Conservation (phyloP, 2,888 invertebrate genomes). For the Pachycephus smyrnensis region DNA sequence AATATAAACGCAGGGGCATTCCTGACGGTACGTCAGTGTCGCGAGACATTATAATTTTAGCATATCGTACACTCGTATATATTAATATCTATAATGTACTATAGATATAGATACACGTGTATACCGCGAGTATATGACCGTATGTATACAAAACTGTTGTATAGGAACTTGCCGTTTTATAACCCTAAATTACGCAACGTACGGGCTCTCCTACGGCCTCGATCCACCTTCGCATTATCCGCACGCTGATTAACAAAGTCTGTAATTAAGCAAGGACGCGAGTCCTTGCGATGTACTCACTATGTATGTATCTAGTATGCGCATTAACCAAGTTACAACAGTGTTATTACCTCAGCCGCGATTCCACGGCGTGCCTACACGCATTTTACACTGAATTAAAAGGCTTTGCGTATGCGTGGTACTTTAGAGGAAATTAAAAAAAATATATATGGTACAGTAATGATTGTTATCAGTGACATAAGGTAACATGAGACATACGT, state of each 20-base stretch:
- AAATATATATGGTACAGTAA: neutral
- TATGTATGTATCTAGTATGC: neutral
- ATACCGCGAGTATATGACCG: neutral
- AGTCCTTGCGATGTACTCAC: neutral
- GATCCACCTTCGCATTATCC: conserved; percentile 14
- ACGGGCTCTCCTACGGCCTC: conserved; percentile 13
- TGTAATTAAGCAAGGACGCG: conserved; percentile 23
- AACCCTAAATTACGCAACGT: conserved; percentile 28
- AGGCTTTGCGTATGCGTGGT: neutral
- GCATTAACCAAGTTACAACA: neutral
- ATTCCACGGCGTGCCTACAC: neutral
- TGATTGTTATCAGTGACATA: neutral
- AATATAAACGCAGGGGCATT: conserved; percentile 38
- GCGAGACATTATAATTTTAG: conserved; percentile 55
- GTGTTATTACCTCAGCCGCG: neutral
- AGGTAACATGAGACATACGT: neutral
- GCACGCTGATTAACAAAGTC: conserved; percentile 27
- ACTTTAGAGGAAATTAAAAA: neutral
- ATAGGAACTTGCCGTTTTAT: conserved; percentile 19
- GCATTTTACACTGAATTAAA: neutral
- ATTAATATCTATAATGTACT: conserved; percentile 2
- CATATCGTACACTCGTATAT: conserved; percentile 36
- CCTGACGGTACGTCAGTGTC: conserved; percentile 56
- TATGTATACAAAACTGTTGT: conserved; percentile 20
- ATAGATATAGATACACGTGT: neutral